Base-by-base conservation (phyloP, 1,140 invertebrate species). In the Papilio glaucus region DNA sequence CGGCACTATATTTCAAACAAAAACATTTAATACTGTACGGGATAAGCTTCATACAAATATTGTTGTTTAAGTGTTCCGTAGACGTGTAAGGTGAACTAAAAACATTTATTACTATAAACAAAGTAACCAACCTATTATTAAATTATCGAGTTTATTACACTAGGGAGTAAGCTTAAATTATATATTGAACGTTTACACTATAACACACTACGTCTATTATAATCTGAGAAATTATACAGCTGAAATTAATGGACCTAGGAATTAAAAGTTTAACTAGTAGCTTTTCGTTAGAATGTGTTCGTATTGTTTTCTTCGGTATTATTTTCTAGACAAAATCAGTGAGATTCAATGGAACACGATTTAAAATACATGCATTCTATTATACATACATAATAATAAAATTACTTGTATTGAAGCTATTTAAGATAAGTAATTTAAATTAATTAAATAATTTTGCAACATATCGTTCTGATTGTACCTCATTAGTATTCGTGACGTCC, bases 51-150 rank as follows among this genome's bases (percentile, higher is more conserved):
- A 37, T 37, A 37, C 29, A 33, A 62, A 62, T 37, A 62, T 37
- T 29, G 60, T 62, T 29, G 61, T 62, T 62, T 62, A 62, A 33
- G 61, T 21, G 29, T 62, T 62, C 61, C 61, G 61, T 29, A n/a
- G 5, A n/a, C 33, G 6, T 1, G 57, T 37, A 62, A 62, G n/a
- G 45, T n/a, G 29, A 37, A 33, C 10, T 62, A 62, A 62, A 62
- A 62, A 9, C n/a, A 33, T 49, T 33, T 38, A 62, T 6, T 13
- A n/a, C n/a, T 38, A 62, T 62, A 33, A 62, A 62, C 33, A 62
- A 37, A 62, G 18, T 62, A 38, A 49, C 18, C 15, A 21, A 10
- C 18, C 18, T 9, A 49, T 49, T 45, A 45, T 33, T 18, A 49
- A 41, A 21, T 10, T 21, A 49, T 49, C 45, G 29, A 62, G 29